Conservation (phyloP, 2,113 vertebrate genomes). For the Xenopus laevis region DNA sequence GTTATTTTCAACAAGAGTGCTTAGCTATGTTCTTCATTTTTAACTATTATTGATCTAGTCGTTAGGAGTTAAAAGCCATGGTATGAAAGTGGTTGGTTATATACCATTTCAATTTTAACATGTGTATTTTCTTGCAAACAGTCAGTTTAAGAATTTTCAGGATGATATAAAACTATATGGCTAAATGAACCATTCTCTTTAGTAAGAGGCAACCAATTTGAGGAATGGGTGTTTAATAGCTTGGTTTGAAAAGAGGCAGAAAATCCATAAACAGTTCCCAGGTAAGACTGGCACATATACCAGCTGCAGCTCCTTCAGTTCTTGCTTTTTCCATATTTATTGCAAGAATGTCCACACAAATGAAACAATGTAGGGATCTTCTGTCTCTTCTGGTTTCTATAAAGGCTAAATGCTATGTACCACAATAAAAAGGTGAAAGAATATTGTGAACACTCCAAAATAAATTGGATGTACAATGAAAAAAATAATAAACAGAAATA, state of each 20-base stretch:
- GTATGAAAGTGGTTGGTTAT: too few relatives aligned
- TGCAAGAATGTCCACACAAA: background rate
- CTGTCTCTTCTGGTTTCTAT: background rate
- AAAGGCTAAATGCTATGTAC: background rate
- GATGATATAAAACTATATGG: background rate
- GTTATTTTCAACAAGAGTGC: too few relatives aligned
- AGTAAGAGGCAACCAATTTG: background rate
- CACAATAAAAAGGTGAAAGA: background rate
- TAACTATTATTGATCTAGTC: too few relatives aligned
- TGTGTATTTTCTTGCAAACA: too few relatives aligned
- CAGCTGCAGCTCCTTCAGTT: background rate
- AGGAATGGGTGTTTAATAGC: background rate
- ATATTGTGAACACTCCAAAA: background rate
- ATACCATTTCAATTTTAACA: too few relatives aligned
- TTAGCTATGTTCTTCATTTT: too few relatives aligned
- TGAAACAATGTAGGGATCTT: too few relatives aligned
- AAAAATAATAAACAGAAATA: background rate
- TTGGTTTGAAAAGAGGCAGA: background rate
- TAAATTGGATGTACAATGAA: background rate
- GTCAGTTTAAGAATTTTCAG: background rate
- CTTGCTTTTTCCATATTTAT: conserved; percentile 2
- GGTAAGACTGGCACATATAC: background rate
- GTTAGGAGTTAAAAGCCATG: too few relatives aligned
- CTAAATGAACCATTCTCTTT: background rate
- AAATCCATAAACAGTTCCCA: background rate